These are phyloP conservation scores for Empidonax alnorum DNA, from an alignment of 2,113 vertebrate genomes.

Conservation along the genomic window DNA sequence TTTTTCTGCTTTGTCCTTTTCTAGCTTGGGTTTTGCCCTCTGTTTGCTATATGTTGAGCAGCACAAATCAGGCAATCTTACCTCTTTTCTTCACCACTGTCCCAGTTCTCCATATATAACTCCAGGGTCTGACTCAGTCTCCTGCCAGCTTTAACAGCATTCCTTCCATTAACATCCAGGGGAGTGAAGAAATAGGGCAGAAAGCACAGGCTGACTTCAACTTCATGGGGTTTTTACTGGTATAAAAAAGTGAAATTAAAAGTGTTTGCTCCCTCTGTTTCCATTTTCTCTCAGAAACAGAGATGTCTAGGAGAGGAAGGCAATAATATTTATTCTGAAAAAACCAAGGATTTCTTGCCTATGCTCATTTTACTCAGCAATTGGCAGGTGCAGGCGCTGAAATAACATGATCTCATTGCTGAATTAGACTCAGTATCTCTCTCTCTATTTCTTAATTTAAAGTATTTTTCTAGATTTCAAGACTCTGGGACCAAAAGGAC, in stretches of 20 bases:
- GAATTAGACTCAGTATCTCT: not conserved
- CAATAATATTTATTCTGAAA: not conserved
- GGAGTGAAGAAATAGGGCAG: not conserved
- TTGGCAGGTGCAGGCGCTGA: not conserved
- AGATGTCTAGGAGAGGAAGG: not conserved
- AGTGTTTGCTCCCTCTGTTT: not conserved
- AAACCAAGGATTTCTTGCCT: not conserved
- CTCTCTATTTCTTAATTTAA: not conserved
- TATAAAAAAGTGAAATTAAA: not conserved
- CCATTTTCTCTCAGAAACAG: not conserved
- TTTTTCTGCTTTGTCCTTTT: not conserved
- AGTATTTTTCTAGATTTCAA: not conserved
- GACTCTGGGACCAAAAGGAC: not conserved
- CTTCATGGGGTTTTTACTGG: not conserved
- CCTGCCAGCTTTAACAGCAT: not conserved
- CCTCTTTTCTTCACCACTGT: not conserved
- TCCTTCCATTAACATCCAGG: not conserved
- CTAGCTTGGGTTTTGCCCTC: not conserved
- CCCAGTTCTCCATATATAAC: not conserved
- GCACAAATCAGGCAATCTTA: not conserved
- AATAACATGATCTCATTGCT: not conserved
- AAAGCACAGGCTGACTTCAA: not conserved
- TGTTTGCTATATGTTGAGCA: not conserved
- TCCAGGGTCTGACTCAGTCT: not conserved
- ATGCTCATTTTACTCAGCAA: not conserved